Evolutionary conservation across 2,888 invertebrate genomes (phyloP).

Genomic region (Seira ritae): DNA sequence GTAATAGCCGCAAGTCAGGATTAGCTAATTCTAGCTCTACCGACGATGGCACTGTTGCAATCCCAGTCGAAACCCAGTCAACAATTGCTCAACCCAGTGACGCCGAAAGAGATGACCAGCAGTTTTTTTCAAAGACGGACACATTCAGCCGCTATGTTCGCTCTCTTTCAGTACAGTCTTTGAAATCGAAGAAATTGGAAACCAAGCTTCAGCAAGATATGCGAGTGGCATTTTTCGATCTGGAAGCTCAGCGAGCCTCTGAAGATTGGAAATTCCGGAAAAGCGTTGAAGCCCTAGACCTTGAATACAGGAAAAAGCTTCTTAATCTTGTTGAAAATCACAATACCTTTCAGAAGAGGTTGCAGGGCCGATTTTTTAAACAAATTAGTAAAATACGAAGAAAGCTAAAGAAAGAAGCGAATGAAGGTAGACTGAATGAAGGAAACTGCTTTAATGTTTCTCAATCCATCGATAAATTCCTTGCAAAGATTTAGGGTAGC

Average conservation of each 20-base stretch:
- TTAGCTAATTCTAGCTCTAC: too few species aligned
- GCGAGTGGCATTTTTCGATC: not conserved
- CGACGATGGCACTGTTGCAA: too few species aligned
- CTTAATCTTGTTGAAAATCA: not conserved
- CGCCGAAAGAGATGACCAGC: too few species aligned
- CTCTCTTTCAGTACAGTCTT: not conserved
- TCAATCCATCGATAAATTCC: not conserved
- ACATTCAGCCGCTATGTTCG: too few species aligned
- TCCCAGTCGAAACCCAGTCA: too few species aligned
- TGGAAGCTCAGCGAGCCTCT: not conserved
- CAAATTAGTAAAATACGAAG: not conserved
- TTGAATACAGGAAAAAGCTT: not conserved
- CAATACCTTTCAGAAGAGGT: not conserved
- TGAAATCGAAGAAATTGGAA: constrained; percentile 13
- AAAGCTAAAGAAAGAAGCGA: constrained; percentile 1
- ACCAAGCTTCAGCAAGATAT: not conserved
- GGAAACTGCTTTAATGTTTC: constrained; percentile 1
- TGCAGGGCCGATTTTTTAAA: not conserved
- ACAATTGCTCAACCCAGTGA: too few species aligned
- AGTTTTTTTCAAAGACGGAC: too few species aligned
- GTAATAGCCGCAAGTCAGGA: too few species aligned
- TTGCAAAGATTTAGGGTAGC: too few species aligned
- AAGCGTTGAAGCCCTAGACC: not conserved
- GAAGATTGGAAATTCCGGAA: not conserved
- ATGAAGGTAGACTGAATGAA: not conserved